Base-by-base conservation (phyloP, 1,140 invertebrate species). In the Marisa cornuarietis region DNA sequence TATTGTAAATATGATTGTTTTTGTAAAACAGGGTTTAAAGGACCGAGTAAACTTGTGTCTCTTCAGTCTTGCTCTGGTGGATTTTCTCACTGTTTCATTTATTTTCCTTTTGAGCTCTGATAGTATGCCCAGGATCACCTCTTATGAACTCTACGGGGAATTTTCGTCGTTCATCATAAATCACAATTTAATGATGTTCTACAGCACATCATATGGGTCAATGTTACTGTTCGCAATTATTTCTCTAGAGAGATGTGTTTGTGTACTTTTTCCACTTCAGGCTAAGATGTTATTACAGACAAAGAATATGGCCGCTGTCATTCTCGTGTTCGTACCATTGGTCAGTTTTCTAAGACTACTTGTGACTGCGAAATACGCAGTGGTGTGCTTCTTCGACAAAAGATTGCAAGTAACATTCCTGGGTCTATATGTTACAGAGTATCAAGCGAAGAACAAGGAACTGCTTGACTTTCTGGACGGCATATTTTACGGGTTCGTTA, bases 11-110 rank as follows among this genome's bases (percentile, higher is more conserved):
- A 75, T 75, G 73, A 13, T 63, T n/a, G 58, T 75, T n/a, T 75
- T 75, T 54, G 58, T 31, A 58, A 75, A 31, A 54, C 73, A 75
- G 58, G 73, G 73, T 26, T 61, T 75, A 18, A 75, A 63, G 7
- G 58, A 75, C 20, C 22, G 73, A n/a, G 62, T 75, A 58, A 75
- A 62, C 73, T 13, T 75, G n/a, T 75, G 73, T 24, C 73, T 75
- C 24, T 75, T 75, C 58, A 58, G 22, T 31, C 31, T 75, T 0
- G 54, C 73, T 20, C 58, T 75, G 5, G 54, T 54, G 13, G 73
- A 75, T 54, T 26, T 63, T 13, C 22, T 75, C 13, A 14, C 22
- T 1, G 13, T 75, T 20, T 26, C 54, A 1, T 24, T 75, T n/a
- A 6, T 10, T n/a, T 62, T 75, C 14, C 20, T 31, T 0, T 10